Percentiles rank a stretch among this genome's conserved stretches.
Conservation (phyloP, 2,113 vertebrate species). For the Tupaia chinensis region DNA sequence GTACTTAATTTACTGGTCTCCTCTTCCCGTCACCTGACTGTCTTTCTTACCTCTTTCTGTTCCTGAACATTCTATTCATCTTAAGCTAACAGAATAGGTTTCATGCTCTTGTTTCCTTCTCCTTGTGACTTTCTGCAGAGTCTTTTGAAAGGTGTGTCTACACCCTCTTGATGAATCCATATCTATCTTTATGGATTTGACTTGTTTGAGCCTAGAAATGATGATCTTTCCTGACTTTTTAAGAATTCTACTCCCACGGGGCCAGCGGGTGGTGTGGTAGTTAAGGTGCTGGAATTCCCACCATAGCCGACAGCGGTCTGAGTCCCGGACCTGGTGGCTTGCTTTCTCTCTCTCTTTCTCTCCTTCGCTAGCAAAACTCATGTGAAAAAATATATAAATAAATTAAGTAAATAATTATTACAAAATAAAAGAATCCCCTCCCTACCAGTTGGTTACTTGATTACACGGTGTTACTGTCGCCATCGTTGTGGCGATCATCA, state of each 20-base stretch:
- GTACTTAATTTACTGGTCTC: neutral
- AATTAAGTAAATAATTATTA: too few species aligned
- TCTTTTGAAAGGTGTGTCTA: slow-evolving; percentile 15
- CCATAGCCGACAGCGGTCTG: too few species aligned
- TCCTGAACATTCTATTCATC: neutral
- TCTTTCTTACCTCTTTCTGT: neutral
- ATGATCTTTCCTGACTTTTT: neutral
- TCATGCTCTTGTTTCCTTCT: neutral
- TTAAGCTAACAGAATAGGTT: neutral
- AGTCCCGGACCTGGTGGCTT: too few species aligned
- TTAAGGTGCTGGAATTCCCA: too few species aligned
- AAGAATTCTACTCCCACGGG: neutral
- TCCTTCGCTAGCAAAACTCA: too few species aligned
- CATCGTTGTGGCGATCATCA: neutral
- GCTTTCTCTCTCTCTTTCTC: too few species aligned
- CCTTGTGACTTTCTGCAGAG: neutral
- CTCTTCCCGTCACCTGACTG: neutral
- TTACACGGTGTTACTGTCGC: neutral
- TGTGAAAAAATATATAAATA: too few species aligned
- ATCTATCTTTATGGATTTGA: slow-evolving; percentile 6
- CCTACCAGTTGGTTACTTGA: neutral
- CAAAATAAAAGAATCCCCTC: neutral
- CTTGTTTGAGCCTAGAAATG: neutral
- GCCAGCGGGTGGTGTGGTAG: too few species aligned
- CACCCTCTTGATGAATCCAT: neutral